Conservation (phyloP, 2,888 invertebrate species). For the Leucania comma region DNA sequence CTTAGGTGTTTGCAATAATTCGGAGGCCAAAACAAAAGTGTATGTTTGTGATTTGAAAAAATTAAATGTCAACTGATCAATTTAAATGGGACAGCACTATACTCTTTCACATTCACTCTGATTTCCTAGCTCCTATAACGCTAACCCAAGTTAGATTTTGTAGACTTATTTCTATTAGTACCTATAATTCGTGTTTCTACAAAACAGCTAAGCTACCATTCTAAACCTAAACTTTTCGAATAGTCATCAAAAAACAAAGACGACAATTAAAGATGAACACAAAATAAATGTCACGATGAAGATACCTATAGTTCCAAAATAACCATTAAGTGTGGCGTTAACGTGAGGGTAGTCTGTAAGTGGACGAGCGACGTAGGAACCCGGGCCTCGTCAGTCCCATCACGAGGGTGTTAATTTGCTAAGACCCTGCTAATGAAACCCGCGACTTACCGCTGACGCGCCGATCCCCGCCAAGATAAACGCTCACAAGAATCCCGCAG, state of each 20-base stretch:
- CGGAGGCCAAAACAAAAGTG: not conserved
- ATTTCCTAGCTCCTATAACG: not conserved
- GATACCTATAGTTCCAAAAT: constrained; percentile 68
- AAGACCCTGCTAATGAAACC: constrained; percentile 88
- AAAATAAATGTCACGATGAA: constrained; percentile 50
- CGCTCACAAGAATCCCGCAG: constrained; percentile 84
- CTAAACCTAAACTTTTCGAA: not conserved
- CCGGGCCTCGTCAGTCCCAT: constrained; percentile 74
- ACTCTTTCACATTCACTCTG: too few species aligned
- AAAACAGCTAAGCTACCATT: not conserved
- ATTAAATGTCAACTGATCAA: not conserved
- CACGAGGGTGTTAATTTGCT: constrained; percentile 89
- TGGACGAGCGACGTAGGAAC: constrained; percentile 61
- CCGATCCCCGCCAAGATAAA: constrained; percentile 84
- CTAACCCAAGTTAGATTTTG: not conserved
- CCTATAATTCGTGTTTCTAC: not conserved
- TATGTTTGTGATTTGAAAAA: not conserved
- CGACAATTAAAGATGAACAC: constrained; percentile 45
- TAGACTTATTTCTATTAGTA: not conserved
- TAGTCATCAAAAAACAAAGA: not conserved
- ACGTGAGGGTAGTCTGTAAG: constrained; percentile 74
- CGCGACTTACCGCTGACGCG: constrained; percentile 84
- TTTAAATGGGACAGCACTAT: not conserved
- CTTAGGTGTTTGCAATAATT: too few species aligned
- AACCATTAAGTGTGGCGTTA: constrained; percentile 80